Conservation (phyloP, 2,888 invertebrate genomes). For the Lasioglossum figueresi region DNA sequence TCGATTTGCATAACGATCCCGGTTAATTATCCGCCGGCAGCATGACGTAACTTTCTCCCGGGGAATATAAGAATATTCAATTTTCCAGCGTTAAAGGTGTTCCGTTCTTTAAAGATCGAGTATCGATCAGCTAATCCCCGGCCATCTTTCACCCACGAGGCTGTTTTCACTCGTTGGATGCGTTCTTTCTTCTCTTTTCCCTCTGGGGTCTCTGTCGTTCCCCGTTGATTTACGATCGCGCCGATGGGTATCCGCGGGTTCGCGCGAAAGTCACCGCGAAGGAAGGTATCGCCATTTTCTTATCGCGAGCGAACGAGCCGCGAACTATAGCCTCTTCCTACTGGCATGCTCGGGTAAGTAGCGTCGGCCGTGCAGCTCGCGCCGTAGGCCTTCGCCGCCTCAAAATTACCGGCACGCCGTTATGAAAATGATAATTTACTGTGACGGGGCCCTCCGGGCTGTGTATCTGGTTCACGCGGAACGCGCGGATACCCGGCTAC, state of each 20-base stretch:
- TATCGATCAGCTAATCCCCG: constrained; percentile 30
- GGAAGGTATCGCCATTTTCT: constrained; percentile 59
- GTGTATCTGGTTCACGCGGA: constrained; percentile 78
- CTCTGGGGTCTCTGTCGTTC: not conserved
- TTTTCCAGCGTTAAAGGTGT: not conserved
- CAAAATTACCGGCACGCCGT: constrained; percentile 75
- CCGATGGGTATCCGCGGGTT: constrained; percentile 36
- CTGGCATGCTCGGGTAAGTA: constrained; percentile 27
- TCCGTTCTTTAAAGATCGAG: constrained; percentile 12
- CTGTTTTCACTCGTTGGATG: constrained; percentile 19
- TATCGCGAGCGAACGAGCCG: constrained; percentile 43
- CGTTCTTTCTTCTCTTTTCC: constrained; percentile 25
- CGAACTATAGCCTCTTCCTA: constrained; percentile 36
- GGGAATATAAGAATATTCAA: constrained; percentile 3
- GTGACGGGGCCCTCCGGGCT: constrained; percentile 76
- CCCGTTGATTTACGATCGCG: constrained; percentile 60
- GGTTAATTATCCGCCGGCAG: not conserved
- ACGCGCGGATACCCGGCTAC: constrained; percentile 53
- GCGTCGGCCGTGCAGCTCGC: constrained; percentile 30
- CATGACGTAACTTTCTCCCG: constrained; percentile 6
- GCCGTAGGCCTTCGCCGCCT: constrained; percentile 54
- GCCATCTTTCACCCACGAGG: constrained; percentile 43
- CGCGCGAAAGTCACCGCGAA: constrained; percentile 52
- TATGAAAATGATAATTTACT: constrained; percentile 82
- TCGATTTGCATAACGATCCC: not conserved